Evolutionary conservation across 2,113 vertebrate genomes (phyloP).

Genomic region (Xenopus borealis): DNA sequence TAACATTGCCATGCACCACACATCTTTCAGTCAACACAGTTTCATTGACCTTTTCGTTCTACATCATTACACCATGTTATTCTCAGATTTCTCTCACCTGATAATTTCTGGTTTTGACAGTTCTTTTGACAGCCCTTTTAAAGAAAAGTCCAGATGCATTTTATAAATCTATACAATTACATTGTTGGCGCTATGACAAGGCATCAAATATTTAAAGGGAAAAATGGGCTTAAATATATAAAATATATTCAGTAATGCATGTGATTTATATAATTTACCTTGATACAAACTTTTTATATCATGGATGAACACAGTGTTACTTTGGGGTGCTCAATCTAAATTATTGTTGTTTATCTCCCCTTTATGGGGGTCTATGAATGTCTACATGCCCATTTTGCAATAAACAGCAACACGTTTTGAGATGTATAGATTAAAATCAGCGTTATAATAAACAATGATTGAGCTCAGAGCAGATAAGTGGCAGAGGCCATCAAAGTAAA

Average conservation of each 20-base stretch:
- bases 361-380: neutral
- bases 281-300: neutral
- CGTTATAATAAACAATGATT: too few species aligned
- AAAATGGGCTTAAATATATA: neutral
- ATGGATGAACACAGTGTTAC: neutral
- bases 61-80: slow-evolving; percentile 4
- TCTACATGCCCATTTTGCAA: neutral
- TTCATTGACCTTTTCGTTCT: neutral
- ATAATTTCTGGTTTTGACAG: neutral
- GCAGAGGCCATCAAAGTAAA: too few species aligned
- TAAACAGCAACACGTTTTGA: too few species aligned
- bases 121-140: neutral
- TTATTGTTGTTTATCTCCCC: neutral
- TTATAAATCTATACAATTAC: neutral
- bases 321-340: neutral
- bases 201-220: neutral
- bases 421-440: too few species aligned
- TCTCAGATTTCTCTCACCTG: slow-evolving; percentile 3
- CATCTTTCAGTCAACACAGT: neutral
- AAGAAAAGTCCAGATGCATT: neutral
- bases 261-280: neutral
- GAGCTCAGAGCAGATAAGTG: too few species aligned
- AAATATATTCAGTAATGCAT: neutral
- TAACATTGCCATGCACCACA: neutral
- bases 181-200: neutral